Evolutionary conservation across 2,113 vertebrate genomes (phyloP).

Genomic region (Merops nubicus): DNA sequence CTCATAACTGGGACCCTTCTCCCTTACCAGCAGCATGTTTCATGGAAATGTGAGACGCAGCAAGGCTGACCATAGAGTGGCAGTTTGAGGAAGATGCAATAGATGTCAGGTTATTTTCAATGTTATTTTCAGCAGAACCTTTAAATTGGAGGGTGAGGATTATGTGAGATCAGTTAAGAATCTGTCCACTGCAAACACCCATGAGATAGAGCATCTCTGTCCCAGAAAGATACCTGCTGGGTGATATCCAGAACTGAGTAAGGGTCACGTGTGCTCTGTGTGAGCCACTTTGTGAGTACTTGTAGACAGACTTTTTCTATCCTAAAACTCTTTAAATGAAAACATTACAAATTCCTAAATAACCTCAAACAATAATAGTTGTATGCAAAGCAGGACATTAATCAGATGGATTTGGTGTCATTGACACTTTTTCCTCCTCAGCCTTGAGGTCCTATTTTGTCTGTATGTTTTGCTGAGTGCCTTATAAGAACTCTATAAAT

Average conservation of each 20-base stretch:
- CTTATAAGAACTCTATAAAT: conserved; percentile 47
- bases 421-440: neutral
- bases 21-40: neutral
- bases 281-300: neutral
- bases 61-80: neutral
- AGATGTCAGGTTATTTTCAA: neutral
- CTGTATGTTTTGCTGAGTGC: conserved; percentile 26
- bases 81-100: neutral
- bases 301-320: neutral
- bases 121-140: neutral
- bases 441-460: conserved; percentile 35
- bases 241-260: neutral
- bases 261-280: neutral
- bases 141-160: neutral
- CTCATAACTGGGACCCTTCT: neutral
- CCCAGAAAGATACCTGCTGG: neutral
- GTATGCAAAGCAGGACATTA: neutral
- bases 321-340: neutral
- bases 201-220: neutral
- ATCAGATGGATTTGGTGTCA: conserved; percentile 9
- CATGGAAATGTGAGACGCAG: neutral
- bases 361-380: neutral
- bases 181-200: neutral
- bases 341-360: neutral
- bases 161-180: neutral